A percentile compares a stretch with the other conserved stretches of the same genome.
phyloP scores from a whole-genome alignment of 23 tunicate genomes.

The Corella eumyota region DNA sequence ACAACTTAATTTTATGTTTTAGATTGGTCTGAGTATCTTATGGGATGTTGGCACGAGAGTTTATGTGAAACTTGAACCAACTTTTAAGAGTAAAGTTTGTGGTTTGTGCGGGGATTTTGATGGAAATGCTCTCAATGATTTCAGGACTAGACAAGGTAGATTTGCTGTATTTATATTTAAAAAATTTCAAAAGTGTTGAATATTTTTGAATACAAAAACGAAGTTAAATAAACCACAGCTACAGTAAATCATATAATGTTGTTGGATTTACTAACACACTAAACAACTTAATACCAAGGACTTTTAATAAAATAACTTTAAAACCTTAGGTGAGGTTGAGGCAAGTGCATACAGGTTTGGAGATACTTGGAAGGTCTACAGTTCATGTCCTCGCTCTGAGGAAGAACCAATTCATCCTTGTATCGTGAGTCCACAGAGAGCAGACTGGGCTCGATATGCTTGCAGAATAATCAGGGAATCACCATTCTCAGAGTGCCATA shows the following conservation, averaged over 20 bases:
- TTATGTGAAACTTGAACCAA: slow-evolving; percentile 82
- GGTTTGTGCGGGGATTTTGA: slow-evolving; percentile 91
- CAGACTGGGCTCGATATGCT: slow-evolving; percentile 73
- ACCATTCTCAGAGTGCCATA: slow-evolving; percentile 71
- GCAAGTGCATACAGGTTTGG: slow-evolving; percentile 48
- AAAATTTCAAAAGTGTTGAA: too few species aligned
- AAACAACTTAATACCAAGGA: neutral
- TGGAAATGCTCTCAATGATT: slow-evolving; percentile 80
- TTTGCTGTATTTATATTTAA: neutral
- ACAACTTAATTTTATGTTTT: neutral
- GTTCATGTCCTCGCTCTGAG: slow-evolving; percentile 81
- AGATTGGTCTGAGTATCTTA: slow-evolving; percentile 80
- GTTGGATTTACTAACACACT: neutral
- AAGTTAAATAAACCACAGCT: too few species aligned
- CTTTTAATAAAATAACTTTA: neutral
- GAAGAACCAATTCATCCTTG: slow-evolving; percentile 87
- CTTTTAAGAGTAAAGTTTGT: slow-evolving; percentile 50
- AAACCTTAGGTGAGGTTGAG: slow-evolving; percentile 49
- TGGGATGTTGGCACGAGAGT: slow-evolving; percentile 96
- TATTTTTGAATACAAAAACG: too few species aligned
- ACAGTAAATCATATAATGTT: too few species aligned
- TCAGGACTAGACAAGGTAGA: slow-evolving; percentile 49
- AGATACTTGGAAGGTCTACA: slow-evolving; percentile 73
- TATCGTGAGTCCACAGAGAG: slow-evolving; percentile 51
- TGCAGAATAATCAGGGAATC: slow-evolving; percentile 47